Percentiles rank a stretch among this genome's conserved stretches.
Conservation (phyloP, 2,888 invertebrate species). For the Orthosia gothica region DNA sequence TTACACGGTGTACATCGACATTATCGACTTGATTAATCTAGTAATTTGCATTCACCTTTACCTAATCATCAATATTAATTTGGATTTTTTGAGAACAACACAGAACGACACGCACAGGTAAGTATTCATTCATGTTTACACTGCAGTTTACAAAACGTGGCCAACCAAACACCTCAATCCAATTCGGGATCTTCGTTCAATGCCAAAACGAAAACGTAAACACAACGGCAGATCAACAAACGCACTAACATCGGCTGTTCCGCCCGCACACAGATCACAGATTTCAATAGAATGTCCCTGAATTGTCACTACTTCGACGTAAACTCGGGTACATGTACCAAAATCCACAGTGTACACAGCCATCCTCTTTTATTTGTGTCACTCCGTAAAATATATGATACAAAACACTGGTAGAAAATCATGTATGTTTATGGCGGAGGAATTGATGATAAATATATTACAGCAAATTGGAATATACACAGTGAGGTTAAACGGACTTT, state of each 20-base stretch:
- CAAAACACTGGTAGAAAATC: conserved; percentile 67
- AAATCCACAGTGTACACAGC: conserved; percentile 71
- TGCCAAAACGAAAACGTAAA: conserved; percentile 89
- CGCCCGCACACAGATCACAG: conserved; percentile 73
- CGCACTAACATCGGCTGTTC: conserved; percentile 77
- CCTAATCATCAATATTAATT: conserved; percentile 16
- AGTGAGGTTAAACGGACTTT: conserved; percentile 51
- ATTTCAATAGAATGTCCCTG: conserved; percentile 78
- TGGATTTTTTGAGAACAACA: conserved; percentile 18
- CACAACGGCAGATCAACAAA: conserved; percentile 85
- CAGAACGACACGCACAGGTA: conserved; percentile 64
- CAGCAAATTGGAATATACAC: conserved; percentile 35
- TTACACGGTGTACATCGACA: conserved; percentile 19
- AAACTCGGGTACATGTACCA: conserved; percentile 74
- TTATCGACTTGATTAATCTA: conserved; percentile 4
- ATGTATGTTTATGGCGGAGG: conserved; percentile 47
- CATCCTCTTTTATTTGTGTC: conserved; percentile 70
- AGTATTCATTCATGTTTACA: conserved; percentile 80
- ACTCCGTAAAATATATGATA: conserved; percentile 71
- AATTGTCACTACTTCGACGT: conserved; percentile 75
- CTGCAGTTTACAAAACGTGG: conserved; percentile 77
- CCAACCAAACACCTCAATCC: conserved; percentile 83
- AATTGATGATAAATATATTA: conserved; percentile 36
- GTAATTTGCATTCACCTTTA: conserved; percentile 11
- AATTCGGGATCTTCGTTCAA: conserved; percentile 86